Percentiles rank a stretch among this genome's conserved stretches.
phyloP scores from a whole-genome alignment of 2,888 invertebrate genomes.

The Cetonia aurata region DNA sequence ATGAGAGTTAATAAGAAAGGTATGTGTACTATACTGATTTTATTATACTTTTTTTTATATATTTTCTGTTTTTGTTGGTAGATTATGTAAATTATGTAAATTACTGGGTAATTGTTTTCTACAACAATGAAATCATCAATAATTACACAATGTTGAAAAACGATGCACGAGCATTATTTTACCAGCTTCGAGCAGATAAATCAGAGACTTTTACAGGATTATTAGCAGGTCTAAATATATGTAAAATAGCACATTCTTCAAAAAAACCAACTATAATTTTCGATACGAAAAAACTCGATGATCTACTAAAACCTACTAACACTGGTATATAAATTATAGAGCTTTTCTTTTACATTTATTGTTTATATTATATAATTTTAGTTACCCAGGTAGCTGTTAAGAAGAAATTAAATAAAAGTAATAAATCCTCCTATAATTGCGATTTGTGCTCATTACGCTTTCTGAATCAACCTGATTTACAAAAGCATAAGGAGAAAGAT shows the following conservation, averaged over 20 bases:
- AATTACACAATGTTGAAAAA: slow-evolving; percentile 31
- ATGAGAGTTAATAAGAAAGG: slow-evolving; percentile 10
- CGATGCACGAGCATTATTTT: slow-evolving; percentile 14
- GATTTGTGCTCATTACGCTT: slow-evolving; percentile 17
- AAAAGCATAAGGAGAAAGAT: slow-evolving; percentile 9
- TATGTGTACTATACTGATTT: not conserved
- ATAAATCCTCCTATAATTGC: not conserved
- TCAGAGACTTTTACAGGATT: not conserved
- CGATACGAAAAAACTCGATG: slow-evolving; percentile 4
- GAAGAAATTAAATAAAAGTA: not conserved
- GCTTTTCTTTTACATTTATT: not conserved
- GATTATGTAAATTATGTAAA: not conserved
- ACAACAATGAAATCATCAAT: slow-evolving; percentile 19
- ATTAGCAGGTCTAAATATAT: slow-evolving; percentile 24
- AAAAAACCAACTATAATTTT: slow-evolving; percentile 15
- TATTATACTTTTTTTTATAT: slow-evolving; percentile 1
- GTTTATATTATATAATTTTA: not conserved
- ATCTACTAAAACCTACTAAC: not conserved
- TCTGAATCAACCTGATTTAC: not conserved
- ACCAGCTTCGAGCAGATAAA: not conserved
- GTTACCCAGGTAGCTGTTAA: too few species aligned
- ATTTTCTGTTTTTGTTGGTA: slow-evolving; percentile 10
- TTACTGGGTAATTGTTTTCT: slow-evolving; percentile 18
- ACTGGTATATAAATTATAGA: not conserved
- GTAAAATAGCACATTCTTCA: not conserved